Evolutionary conservation across 2,797 vertebrate species (phyloP).

Genomic region (Gambusia yucatana): DNA sequence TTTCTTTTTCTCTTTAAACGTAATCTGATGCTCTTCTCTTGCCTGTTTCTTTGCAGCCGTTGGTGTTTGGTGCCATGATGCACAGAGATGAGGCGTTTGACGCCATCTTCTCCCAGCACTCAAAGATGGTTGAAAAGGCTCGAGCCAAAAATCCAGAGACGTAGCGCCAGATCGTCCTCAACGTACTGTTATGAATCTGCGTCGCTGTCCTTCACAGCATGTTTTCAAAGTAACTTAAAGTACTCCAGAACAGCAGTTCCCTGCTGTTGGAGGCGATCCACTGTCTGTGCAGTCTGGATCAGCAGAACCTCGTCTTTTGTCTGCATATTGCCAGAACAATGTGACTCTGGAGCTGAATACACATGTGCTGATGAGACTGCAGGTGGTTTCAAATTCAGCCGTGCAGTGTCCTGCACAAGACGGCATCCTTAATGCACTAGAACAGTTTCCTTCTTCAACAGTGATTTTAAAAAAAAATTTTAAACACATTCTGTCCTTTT

Average conservation of each 20-base stretch:
- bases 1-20: background rate
- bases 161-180: conserved; percentile 58
- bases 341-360: background rate
- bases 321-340: background rate
- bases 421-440: conserved; percentile 7
- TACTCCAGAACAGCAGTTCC: no score
- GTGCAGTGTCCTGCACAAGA: background rate
- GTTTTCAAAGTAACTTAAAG: background rate
- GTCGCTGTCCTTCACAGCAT: background rate
- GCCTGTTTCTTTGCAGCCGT: conserved; percentile 80
- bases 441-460: background rate
- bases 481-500: background rate
- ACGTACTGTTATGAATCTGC: background rate
- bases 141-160: conserved; percentile 78
- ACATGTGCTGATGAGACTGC: background rate
- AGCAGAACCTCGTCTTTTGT: background rate
- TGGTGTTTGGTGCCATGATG: conserved; percentile 98
- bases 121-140: conserved; percentile 80
- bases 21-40: background rate
- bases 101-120: conserved; percentile 88
- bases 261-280: background rate
- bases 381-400: background rate
- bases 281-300: background rate
- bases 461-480: background rate
- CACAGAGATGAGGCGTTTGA: conserved; percentile 98